A percentile compares a stretch with the other conserved stretches of the same genome.
Evolutionary conservation across 2,888 invertebrate species (phyloP).

Genomic region (Chaitophorus viminalis): DNA sequence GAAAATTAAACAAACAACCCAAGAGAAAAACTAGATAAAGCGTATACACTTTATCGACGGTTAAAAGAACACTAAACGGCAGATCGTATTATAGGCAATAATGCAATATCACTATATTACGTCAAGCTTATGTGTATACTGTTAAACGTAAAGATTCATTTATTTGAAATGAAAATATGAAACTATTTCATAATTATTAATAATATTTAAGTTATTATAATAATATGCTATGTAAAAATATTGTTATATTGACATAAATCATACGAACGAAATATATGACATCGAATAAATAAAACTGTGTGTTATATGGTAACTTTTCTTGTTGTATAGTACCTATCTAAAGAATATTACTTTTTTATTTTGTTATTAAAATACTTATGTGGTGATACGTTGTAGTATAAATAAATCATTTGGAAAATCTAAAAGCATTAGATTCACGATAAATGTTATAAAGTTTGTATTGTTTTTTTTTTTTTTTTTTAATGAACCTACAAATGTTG

Average conservation of each 20-base stretch:
- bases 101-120: not conserved
- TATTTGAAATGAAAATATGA: not conserved
- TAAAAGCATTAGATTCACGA: constrained; percentile 10
- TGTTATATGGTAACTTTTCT: too few relatives aligned
- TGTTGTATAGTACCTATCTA: too few relatives aligned
- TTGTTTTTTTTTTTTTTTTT: constrained; percentile 26
- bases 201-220: not conserved
- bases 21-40: not conserved
- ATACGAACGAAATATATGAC: too few relatives aligned
- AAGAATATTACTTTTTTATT: not conserved
- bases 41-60: not conserved
- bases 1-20: constrained; percentile 18
- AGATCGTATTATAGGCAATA: not conserved
- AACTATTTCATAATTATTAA: not conserved
- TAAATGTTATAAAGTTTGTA: constrained; percentile 16
- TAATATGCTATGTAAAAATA: too few relatives aligned
- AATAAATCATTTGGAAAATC: constrained; percentile 43
- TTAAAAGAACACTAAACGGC: not conserved
- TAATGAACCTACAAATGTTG: constrained; percentile 36
- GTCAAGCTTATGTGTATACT: not conserved
- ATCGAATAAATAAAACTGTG: too few relatives aligned
- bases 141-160: not conserved
- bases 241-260: too few relatives aligned
- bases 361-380: not conserved
- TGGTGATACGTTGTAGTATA: not conserved